Base-by-base conservation (phyloP, 1,140 invertebrate genomes). In the Caerostris darwini region DNA sequence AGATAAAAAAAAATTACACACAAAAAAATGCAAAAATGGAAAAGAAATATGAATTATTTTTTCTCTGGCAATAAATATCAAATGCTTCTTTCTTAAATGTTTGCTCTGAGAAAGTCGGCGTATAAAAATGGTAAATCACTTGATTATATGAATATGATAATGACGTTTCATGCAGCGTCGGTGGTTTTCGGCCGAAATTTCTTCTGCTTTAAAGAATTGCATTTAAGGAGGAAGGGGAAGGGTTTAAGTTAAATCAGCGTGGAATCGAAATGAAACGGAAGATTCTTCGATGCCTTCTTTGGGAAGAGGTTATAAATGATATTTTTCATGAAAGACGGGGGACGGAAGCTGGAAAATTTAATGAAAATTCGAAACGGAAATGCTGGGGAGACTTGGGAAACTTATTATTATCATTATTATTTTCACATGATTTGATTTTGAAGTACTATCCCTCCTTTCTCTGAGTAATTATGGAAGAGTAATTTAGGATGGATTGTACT, bases 91-190 rank as follows among this genome's bases (percentile, higher is more conserved):
- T 91, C 57, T 82, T 81, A 81, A 91, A 91, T 59, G 69, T 77
- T 81, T 91, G 53, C 69, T 7, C 71, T 6, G 89, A 69, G 14
- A 57, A 90, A 58, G 19, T 53, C 19, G 34, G 87, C 56, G 81
- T 59, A 59, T 69, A 91, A 91, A 91, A 91, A 91, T 91, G 89
- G 69, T 91, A 91, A 91, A 91, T 91, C 54, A 91, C 81, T 91
- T 91, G 89, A 91, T 81, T 91, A 91, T 91, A 91, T 91, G 89
- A 91, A 91, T 91, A 91, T 91, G 89, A 91, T 91, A 91, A 91
- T 91, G 89, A 82, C 56, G 50, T 56, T 90, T 56, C n/a, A 69
- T 69, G 64, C 56, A 64, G 5, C 67, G 53, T 64, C 50, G 87
- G 61, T 34, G 34, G 34, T 34, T 71, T 69, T 86, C 59, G 58